Evolutionary conservation across 30 jellyfish, hydroid and myxozoan species (phyloP).

Genomic region (Turritopsis dohrnii): DNA sequence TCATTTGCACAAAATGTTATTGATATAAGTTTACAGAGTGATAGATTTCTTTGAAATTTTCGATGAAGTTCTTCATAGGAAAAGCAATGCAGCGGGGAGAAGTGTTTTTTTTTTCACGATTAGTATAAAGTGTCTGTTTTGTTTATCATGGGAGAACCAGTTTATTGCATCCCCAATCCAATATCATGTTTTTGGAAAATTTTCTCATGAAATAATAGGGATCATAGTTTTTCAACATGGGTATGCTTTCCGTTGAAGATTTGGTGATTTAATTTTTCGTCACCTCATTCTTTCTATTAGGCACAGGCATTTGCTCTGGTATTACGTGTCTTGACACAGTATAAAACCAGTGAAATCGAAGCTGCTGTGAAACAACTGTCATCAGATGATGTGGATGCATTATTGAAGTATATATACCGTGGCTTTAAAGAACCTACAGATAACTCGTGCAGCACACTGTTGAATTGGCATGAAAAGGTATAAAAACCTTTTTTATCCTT

Average conservation of each 20-base stretch:
- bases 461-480: conserved; percentile 98
- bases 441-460: conserved; percentile 68
- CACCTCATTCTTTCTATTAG: conserved; percentile 43
- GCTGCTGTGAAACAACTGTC: conserved; percentile 54
- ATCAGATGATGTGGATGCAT: conserved; percentile 53
- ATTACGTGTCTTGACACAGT: conserved; percentile 70
- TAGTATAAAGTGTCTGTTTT: neutral
- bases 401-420: conserved; percentile 80
- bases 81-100: too few species aligned
- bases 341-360: conserved; percentile 75
- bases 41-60: too few species aligned
- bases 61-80: too few species aligned
- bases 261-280: neutral
- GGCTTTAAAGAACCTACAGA: conserved; percentile 96
- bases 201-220: too few species aligned
- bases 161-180: neutral
- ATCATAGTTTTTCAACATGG: too few species aligned
- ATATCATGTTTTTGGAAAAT: too few species aligned
- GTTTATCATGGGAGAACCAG: conserved; percentile 3
- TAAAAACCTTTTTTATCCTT: neutral
- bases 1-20: too few species aligned
- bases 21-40: too few species aligned
- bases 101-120: too few species aligned
- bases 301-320: conserved; percentile 68
- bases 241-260: too few species aligned